Evolutionary conservation across 2,797 vertebrate genomes (phyloP).

Genomic region (Hydrophis major): DNA sequence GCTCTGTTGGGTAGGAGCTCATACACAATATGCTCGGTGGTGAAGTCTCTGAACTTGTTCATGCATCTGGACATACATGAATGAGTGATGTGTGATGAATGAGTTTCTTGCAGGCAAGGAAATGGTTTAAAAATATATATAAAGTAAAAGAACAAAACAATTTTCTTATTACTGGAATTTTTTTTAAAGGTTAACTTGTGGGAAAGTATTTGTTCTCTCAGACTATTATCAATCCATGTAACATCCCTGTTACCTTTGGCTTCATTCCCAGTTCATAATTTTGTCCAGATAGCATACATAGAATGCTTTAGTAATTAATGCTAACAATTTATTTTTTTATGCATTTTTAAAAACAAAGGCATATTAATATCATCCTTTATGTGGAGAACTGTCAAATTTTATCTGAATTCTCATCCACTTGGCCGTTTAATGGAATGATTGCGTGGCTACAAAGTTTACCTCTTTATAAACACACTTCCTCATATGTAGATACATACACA

Average conservation of each 20-base stretch:
- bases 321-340: not conserved
- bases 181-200: not conserved
- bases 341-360: not conserved
- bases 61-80: not conserved
- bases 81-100: not conserved
- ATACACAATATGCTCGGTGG: not conserved
- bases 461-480: not conserved
- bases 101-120: not conserved
- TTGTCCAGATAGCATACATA: not conserved
- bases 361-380: not conserved
- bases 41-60: not conserved
- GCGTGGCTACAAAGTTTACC: not conserved
- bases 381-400: not conserved
- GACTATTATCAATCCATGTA: not conserved
- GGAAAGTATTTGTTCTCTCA: not conserved
- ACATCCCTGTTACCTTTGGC: not conserved
- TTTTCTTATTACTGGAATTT: not conserved
- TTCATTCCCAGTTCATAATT: not conserved
- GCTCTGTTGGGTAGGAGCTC: not conserved
- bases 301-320: not conserved
- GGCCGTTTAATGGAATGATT: not conserved
- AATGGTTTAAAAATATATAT: not conserved
- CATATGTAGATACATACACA: not conserved
- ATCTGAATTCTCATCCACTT: not conserved
- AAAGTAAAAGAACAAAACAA: not conserved